These are phyloP conservation scores for Taurulus bubalis DNA, from an alignment of 2,113 vertebrate genomes.

Conservation along the genomic window DNA sequence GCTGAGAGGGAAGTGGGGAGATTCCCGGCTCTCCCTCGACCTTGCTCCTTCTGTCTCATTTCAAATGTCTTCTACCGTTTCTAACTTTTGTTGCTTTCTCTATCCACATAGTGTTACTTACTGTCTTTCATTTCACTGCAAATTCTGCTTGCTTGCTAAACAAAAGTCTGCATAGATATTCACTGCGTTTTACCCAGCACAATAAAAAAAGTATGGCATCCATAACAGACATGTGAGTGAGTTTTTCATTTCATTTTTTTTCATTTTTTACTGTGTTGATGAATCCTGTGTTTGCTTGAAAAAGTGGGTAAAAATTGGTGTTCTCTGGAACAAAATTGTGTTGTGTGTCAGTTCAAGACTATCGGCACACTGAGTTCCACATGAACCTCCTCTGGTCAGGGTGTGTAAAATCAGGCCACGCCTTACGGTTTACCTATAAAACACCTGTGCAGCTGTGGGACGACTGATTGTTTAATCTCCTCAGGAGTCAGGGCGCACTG, in stretches of 20 bases:
- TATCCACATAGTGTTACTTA: constrained; percentile 88
- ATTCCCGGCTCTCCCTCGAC: constrained; percentile 75
- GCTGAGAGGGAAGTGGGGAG: constrained; percentile 81
- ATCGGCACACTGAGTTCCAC: too few relatives aligned
- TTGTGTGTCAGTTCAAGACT: too few relatives aligned
- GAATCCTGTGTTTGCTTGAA: too few relatives aligned
- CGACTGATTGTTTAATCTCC: too few relatives aligned
- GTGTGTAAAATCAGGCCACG: too few relatives aligned
- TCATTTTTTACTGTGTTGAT: neutral
- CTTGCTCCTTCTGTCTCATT: constrained; percentile 61
- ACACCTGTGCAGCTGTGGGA: too few relatives aligned
- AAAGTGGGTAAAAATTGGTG: too few relatives aligned
- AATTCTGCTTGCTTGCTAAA: constrained; percentile 90
- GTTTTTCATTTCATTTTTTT: neutral
- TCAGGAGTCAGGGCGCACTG: too few relatives aligned
- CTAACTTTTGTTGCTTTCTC: constrained; percentile 86
- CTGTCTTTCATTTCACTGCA: constrained; percentile 91
- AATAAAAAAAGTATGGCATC: constrained; percentile 94
- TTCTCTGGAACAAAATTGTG: too few relatives aligned
- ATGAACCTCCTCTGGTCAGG: too few relatives aligned
- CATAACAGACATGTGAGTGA: constrained; percentile 77
- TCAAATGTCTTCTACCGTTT: constrained; percentile 80
- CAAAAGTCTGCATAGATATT: constrained; percentile 89
- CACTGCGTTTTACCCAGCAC: constrained; percentile 92
- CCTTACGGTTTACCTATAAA: too few relatives aligned